phyloP scores from a whole-genome alignment of 2,888 invertebrate genomes.

The Helobdella robusta region DNA sequence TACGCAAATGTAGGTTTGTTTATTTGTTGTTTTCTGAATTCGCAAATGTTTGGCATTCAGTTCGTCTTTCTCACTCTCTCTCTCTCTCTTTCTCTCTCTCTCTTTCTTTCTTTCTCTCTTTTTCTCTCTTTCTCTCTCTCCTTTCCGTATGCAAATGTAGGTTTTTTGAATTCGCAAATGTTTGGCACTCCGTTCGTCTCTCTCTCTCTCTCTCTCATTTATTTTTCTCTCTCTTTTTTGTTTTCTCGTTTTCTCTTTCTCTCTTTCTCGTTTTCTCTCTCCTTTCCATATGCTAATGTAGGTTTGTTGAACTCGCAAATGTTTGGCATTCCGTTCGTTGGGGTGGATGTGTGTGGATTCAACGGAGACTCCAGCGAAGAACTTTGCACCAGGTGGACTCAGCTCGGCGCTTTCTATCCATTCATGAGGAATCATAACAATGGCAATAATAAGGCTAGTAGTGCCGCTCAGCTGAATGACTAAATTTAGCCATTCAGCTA shows the following conservation, averaged over 20 bases:
- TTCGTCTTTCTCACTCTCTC: background rate
- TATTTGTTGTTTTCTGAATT: background rate
- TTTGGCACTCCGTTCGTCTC: constrained; percentile 45
- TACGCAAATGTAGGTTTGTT: background rate
- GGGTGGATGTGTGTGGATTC: constrained; percentile 49
- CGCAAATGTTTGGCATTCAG: background rate
- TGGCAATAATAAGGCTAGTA: constrained; percentile 28
- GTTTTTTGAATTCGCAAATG: constrained; percentile 58
- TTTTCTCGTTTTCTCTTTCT: too few species aligned
- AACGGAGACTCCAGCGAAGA: constrained; percentile 42
- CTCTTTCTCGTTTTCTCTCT: too few species aligned
- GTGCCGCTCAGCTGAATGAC: too few species aligned
- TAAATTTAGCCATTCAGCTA: too few species aligned
- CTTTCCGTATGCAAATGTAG: too few species aligned
- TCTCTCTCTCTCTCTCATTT: background rate
- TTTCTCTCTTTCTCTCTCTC: too few species aligned
- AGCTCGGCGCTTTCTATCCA: constrained; percentile 48
- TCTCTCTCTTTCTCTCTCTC: background rate
- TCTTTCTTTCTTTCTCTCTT: too few species aligned
- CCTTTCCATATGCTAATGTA: too few species aligned
- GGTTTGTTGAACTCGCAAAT: constrained; percentile 59
- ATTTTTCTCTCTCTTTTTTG: too few species aligned
- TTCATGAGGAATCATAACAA: constrained; percentile 48
- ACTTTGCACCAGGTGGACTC: constrained; percentile 46
- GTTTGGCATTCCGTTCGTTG: constrained; percentile 46